These are phyloP conservation scores for Agonopterix heracliana DNA, from an alignment of 2,888 invertebrate genomes.

Conservation along the genomic window DNA sequence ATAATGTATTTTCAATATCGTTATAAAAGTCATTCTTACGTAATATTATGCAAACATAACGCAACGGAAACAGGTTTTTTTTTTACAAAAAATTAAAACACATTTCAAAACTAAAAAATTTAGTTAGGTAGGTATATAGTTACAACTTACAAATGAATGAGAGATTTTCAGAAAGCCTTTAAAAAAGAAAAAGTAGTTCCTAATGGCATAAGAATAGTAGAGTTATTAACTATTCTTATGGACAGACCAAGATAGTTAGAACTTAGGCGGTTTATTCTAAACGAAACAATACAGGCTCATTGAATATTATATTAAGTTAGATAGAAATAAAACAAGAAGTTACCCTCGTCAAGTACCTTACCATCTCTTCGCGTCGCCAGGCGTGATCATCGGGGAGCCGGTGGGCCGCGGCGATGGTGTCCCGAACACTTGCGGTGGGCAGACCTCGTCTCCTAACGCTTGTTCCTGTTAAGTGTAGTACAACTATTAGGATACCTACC, in stretches of 20 bases:
- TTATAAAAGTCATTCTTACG: background rate
- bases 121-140: too few relatives aligned
- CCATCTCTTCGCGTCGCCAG: constrained; percentile 47
- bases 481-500: too few relatives aligned
- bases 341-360: constrained; percentile 17
- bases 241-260: too few relatives aligned
- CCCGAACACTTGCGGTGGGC: constrained; percentile 22
- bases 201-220: too few relatives aligned
- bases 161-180: too few relatives aligned
- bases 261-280: background rate
- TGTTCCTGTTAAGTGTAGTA: background rate
- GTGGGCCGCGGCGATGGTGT: constrained; percentile 36
- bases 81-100: too few relatives aligned
- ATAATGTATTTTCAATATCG: background rate
- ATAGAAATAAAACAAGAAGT: background rate
- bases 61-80: too few relatives aligned
- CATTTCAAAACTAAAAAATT: too few relatives aligned
- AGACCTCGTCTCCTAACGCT: constrained; percentile 29
- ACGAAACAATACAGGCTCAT: background rate
- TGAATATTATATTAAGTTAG: background rate
- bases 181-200: too few relatives aligned
- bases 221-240: too few relatives aligned
- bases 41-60: background rate
- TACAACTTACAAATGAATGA: too few relatives aligned
- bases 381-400: constrained; percentile 18